Evolutionary conservation across 2,797 vertebrate genomes (phyloP), one percentile per base, ranked within the genome.

Genomic region (Xenentodon cancila): DNA sequence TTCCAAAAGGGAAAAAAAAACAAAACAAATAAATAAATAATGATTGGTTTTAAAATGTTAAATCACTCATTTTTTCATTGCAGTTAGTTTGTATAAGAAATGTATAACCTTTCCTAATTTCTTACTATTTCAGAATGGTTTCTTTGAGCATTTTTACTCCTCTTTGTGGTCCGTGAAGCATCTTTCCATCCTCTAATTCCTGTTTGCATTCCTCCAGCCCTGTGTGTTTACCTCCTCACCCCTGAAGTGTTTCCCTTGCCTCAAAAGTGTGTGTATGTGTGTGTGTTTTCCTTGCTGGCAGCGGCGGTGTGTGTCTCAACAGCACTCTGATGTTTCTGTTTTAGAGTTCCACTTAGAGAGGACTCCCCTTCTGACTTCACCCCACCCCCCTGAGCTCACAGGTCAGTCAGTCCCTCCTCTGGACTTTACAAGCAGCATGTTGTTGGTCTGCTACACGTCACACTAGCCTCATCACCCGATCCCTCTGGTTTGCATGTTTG

Each of bases 321-420:
- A 95, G 89, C 95, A 93, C 95, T 95, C 95, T 97, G 90, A 95
- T 93, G 93, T 98, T 98, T 98, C 93, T 94, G 64, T 98, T 98
- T 96, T 97, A 99, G 97, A 99, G 92, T 99, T 98, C 96, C 97
- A 98, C 96, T 98, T 99, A 98, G 97, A 99, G 96, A 96, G 97
- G 97, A 98, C 97, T 94, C 97, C 97, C 94, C 97, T 99, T 95
- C 96, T 98, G 96, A 98, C 96, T 93, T 96, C 97, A 97, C 97
- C 97, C 93, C 97, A 98, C 92, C 97, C 97, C 94, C 95, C 97
- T 89, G 97, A 98, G 94, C 96, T 98, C 91, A 98, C 97, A 99
- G 97, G 97, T 99, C 95, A 98, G 97, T 99, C 86, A 94, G 95
- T 96, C 85, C 92, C 91, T 88, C 94, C 94, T 94, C 84, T 95